Percentiles rank a stretch among this genome's conserved stretches.
Conservation (phyloP, 2,797 vertebrate genomes). For the Hippopotamyrus pictus region DNA sequence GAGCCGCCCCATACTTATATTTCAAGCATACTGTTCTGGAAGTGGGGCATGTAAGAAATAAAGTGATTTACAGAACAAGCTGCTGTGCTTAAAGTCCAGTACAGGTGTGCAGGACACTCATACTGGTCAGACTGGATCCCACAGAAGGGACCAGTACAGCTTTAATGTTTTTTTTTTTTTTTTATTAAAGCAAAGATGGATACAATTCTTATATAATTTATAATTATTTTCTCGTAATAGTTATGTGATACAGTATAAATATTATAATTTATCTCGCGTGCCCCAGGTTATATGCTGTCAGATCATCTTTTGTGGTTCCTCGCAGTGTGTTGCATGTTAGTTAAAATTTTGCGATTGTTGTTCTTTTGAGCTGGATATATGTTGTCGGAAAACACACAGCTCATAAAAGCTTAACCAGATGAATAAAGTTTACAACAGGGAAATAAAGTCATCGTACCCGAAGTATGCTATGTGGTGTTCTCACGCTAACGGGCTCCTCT, state of each 20-base stretch:
- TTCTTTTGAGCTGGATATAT: background rate
- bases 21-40: background rate
- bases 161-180: background rate
- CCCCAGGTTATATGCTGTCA: background rate
- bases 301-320: background rate
- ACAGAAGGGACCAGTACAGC: background rate
- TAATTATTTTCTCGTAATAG: background rate
- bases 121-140: background rate
- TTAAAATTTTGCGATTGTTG: background rate
- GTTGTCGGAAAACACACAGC: background rate
- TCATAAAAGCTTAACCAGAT: background rate
- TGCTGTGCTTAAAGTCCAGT: background rate
- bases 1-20: background rate
- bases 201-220: background rate
- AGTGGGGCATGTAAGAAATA: background rate
- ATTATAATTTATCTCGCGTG: background rate
- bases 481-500: background rate
- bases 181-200: background rate
- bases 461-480: background rate
- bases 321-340: background rate
- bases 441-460: background rate
- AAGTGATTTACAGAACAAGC: background rate
- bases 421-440: background rate
- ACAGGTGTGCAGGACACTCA: background rate
- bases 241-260: background rate